These are phyloP conservation scores for Thamnophis elegans DNA, from an alignment of 2,797 vertebrate genomes.

Conservation along the genomic window DNA sequence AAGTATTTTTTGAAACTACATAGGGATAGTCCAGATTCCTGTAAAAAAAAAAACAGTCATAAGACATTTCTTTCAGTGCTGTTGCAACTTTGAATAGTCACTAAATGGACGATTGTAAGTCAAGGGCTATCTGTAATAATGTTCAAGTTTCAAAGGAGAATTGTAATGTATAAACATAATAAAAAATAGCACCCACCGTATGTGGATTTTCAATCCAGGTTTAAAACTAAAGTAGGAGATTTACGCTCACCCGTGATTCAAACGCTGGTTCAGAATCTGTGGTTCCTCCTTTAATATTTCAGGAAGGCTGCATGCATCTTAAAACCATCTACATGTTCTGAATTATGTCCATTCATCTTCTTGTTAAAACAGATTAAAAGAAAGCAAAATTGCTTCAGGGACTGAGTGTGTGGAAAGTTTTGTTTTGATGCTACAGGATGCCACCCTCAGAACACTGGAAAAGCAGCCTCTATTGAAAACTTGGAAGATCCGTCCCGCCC, in stretches of 20 bases:
- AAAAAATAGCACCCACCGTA: not conserved
- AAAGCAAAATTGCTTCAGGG: not conserved
- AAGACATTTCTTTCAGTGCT: not conserved
- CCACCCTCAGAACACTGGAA: not conserved
- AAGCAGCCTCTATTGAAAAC: not conserved
- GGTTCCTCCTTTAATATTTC: not conserved
- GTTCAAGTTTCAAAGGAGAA: not conserved
- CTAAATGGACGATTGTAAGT: not conserved
- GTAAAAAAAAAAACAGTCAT: not conserved
- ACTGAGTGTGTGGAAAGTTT: not conserved
- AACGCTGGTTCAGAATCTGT: not conserved
- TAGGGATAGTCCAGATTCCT: no score
- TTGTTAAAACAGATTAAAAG: not conserved
- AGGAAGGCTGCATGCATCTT: not conserved
- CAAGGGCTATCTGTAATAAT: not conserved
- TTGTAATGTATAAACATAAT: not conserved
- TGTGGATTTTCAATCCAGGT: not conserved
- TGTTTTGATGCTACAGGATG: not conserved
- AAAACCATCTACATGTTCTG: not conserved
- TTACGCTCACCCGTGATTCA: not conserved
- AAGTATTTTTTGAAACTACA: not conserved
- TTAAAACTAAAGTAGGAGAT: not conserved
- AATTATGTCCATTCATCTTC: not conserved
- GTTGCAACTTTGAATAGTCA: not conserved
- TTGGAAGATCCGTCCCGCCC: not conserved